A percentile compares a stretch with the other conserved stretches of the same genome.
Conservation (phyloP, 2,797 vertebrate genomes). For the Setipinna tenuifilis region DNA sequence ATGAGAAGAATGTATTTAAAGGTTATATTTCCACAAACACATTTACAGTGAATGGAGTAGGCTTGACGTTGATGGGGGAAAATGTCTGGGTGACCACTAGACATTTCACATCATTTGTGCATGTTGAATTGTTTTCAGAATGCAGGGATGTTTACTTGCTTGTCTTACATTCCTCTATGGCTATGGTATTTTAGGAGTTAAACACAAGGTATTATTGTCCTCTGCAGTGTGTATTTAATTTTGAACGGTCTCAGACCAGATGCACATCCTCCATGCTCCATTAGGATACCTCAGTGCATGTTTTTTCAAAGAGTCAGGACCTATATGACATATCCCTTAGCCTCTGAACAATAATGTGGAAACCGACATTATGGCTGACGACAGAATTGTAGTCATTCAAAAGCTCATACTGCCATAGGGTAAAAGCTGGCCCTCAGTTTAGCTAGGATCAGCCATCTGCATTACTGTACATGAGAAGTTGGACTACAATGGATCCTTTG, state of each 20-base stretch:
- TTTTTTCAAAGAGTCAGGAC: constrained; percentile 8
- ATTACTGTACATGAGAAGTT: background rate
- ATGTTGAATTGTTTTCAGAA: background rate
- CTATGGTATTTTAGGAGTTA: background rate
- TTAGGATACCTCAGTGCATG: constrained; percentile 15
- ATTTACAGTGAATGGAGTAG: background rate
- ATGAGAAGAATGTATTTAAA: background rate
- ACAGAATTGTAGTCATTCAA: background rate
- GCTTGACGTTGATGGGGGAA: background rate
- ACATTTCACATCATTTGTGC: background rate
- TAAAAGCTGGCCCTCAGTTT: background rate
- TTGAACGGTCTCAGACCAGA: background rate
- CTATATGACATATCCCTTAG: background rate
- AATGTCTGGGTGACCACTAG: background rate
- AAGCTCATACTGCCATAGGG: background rate
- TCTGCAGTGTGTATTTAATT: background rate
- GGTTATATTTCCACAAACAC: background rate
- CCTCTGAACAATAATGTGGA: background rate
- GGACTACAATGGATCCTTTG: background rate
- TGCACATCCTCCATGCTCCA: background rate
- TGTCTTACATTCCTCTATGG: background rate
- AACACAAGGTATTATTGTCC: background rate
- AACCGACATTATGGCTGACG: background rate
- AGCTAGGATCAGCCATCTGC: background rate
- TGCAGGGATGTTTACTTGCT: background rate